Evolutionary conservation across 1,140 invertebrate genomes (phyloP).

Genomic region (Drosophila funebris): DNA sequence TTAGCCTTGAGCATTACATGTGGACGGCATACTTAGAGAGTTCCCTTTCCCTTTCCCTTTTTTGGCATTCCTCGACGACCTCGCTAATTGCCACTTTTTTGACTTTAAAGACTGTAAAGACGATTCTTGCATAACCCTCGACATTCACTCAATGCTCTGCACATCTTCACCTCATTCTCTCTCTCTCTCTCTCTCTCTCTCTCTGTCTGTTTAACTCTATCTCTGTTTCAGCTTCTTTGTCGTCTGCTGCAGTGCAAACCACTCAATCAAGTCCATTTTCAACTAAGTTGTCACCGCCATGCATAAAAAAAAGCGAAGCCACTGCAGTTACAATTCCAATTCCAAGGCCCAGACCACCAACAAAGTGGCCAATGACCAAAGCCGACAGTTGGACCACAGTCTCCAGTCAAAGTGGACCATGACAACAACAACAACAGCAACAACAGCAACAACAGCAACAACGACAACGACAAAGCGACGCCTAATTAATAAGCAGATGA

Average conservation of each 20-base stretch:
- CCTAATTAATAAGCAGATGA: conserved; percentile 80
- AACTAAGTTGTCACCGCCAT: conserved; percentile 67
- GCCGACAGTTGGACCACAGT: conserved; percentile 1
- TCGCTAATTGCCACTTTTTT: conserved; percentile 17
- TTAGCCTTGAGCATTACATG: conserved; percentile 48
- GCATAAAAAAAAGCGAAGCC: conserved; percentile 46
- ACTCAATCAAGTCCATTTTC: conserved; percentile 61
- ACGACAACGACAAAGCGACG: conserved; percentile 40
- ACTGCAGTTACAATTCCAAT: conserved; percentile 27
- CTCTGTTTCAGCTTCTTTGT: background rate
- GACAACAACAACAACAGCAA: conserved; percentile 28
- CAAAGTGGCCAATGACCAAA: conserved; percentile 62
- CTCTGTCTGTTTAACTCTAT: background rate
- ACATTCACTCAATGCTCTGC: background rate
- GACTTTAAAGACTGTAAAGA: background rate
- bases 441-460: conserved; percentile 28
- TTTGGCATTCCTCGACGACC: conserved; percentile 14
- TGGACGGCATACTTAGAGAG: conserved; percentile 10
- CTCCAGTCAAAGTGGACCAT: conserved; percentile 47
- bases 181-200: background rate
- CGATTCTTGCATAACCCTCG: conserved; percentile 19
- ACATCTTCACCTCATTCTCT: background rate
- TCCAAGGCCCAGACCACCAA: conserved; percentile 56
- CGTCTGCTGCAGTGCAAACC: conserved; percentile 31
- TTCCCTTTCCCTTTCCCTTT: conserved; percentile 12